phyloP scores from a whole-genome alignment of 2,888 invertebrate species.

The Lepetodrilus schrolli region DNA sequence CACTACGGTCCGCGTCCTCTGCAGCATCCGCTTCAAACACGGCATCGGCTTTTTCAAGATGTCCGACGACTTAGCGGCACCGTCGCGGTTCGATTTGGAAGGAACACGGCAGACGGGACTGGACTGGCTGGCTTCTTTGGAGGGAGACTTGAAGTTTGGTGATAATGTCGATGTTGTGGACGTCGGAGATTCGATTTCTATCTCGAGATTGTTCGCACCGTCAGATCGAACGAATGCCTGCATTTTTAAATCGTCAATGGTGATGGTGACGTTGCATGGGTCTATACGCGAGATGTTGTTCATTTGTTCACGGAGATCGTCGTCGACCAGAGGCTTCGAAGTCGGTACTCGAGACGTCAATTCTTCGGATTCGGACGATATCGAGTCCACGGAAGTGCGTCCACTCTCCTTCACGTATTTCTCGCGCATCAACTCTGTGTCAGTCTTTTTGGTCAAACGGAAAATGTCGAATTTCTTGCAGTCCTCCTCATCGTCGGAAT shows the following conservation, averaged over 20 bases:
- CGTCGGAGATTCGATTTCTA: constrained; percentile 52
- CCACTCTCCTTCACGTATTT: neutral
- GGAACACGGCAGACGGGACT: neutral
- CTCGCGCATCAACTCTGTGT: constrained; percentile 19
- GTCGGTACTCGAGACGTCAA: neutral
- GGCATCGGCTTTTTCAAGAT: neutral
- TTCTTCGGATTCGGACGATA: neutral
- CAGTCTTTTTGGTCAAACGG: constrained; percentile 15
- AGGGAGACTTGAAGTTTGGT: neutral
- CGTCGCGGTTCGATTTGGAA: neutral
- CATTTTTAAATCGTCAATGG: constrained; percentile 63
- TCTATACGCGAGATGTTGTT: constrained; percentile 47
- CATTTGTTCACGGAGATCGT: constrained; percentile 47
- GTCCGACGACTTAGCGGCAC: neutral
- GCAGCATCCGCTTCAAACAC: neutral
- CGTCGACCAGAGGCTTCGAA: constrained; percentile 40
- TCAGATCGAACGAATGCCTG: constrained; percentile 62
- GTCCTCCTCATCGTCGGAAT: constrained; percentile 16
- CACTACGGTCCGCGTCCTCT: constrained; percentile 26
- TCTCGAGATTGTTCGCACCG: constrained; percentile 62
- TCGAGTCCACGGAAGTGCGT: neutral
- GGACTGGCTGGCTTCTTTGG: neutral
- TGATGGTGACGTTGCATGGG: constrained; percentile 57
- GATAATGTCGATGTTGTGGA: neutral
- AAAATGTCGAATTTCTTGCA: constrained; percentile 33